Percentiles rank a stretch among this genome's conserved stretches.
Evolutionary conservation across 2,113 vertebrate species (phyloP).

Genomic region (Chiloscyllium plagiosum): DNA sequence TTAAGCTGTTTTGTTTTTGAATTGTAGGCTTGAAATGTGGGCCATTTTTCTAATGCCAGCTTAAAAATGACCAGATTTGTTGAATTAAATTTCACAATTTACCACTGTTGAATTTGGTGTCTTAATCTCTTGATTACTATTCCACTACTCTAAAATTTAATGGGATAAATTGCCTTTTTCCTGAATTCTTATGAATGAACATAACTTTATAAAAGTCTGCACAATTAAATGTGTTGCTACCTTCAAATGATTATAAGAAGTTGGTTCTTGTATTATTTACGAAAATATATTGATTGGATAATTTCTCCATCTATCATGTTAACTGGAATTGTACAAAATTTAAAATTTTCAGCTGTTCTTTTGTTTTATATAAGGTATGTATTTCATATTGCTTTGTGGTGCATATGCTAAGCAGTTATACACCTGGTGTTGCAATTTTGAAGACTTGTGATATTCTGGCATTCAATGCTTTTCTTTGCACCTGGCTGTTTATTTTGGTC

Average conservation of each 20-base stretch:
- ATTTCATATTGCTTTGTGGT: background rate
- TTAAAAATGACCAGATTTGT: background rate
- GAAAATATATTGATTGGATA: background rate
- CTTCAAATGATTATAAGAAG: background rate
- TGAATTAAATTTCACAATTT: background rate
- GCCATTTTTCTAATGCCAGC: background rate
- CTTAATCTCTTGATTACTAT: background rate
- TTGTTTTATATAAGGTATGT: background rate
- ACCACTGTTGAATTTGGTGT: background rate
- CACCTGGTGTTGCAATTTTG: background rate
- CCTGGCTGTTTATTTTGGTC: background rate
- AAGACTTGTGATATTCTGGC: background rate
- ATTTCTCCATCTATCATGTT: background rate
- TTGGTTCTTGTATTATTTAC: background rate
- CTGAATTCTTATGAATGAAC: background rate
- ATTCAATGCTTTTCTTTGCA: background rate
- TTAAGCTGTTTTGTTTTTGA: background rate
- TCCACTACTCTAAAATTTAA: background rate
- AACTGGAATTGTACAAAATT: background rate
- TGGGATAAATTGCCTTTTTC: background rate
- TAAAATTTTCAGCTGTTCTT: background rate
- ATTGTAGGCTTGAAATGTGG: background rate
- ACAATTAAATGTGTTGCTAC: background rate
- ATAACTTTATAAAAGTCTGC: background rate
- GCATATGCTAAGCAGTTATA: background rate